These are phyloP conservation scores for Cheumatopsyche charites DNA, from an alignment of 1,140 invertebrate genomes.

Conservation along the genomic window DNA sequence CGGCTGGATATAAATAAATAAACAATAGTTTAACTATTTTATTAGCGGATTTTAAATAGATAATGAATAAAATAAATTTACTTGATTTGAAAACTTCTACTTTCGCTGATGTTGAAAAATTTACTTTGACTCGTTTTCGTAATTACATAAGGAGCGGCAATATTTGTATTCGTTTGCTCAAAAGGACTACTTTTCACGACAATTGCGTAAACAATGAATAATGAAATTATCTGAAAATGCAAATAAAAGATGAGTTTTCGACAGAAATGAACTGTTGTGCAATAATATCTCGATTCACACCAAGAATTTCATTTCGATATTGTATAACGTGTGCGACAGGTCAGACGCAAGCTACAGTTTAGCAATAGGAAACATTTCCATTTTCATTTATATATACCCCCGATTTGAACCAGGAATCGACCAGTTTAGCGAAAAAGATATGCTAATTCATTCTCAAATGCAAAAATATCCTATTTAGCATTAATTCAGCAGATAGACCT, in stretches of 20 bases:
- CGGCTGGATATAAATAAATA: constrained; percentile 1
- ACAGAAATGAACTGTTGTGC: not conserved
- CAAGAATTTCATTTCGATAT: constrained; percentile 1
- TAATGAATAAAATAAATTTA: not conserved
- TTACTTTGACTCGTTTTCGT: not conserved
- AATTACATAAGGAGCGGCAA: not conserved
- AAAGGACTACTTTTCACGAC: not conserved
- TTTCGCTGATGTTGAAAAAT: constrained; percentile 4
- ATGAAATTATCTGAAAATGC: not conserved
- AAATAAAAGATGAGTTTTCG: not conserved
- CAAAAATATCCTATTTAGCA: constrained; percentile 16
- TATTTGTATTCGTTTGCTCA: not conserved
- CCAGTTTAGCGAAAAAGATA: constrained; percentile 6
- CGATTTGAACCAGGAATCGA: constrained; percentile 6
- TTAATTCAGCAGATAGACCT: not conserved
- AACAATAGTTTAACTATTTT: not conserved
- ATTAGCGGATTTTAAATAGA: not conserved
- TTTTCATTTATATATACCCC: constrained; percentile 15
- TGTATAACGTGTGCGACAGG: not conserved
- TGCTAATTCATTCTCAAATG: constrained; percentile 5
- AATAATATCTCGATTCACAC: not conserved
- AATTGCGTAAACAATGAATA: not conserved
- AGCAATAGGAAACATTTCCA: constrained; percentile 1
- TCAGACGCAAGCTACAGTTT: not conserved
- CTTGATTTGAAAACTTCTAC: constrained; percentile 10